Conservation (phyloP, 2,888 invertebrate genomes). For the Aquatica leii region DNA sequence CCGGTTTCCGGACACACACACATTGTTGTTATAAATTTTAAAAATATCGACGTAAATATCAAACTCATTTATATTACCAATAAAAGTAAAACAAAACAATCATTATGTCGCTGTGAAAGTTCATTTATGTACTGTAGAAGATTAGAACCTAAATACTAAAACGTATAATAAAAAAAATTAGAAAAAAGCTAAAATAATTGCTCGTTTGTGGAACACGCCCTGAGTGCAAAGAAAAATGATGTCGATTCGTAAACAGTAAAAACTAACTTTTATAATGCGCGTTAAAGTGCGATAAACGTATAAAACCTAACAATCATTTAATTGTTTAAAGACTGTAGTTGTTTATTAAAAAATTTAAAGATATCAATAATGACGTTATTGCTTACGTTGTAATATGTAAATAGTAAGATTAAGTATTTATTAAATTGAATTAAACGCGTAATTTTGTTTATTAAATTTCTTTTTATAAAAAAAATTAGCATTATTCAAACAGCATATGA, state of each 20-base stretch:
- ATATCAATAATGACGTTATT: neutral
- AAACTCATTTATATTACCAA: too few relatives aligned
- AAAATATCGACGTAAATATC: constrained; percentile 7
- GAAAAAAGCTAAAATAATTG: constrained; percentile 35
- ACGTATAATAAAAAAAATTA: constrained; percentile 24
- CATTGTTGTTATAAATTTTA: constrained; percentile 20
- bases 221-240: constrained; percentile 34
- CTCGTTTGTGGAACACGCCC: constrained; percentile 34
- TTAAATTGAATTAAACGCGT: neutral
- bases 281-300: neutral
- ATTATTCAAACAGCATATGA: constrained; percentile 36
- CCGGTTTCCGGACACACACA: constrained; percentile 29
- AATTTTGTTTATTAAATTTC: constrained; percentile 11
- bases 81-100: too few relatives aligned
- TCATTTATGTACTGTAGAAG: constrained; percentile 22
- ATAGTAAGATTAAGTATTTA: constrained; percentile 2
- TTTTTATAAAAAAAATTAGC: constrained; percentile 23
- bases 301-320: neutral
- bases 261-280: neutral
- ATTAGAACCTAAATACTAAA: constrained; percentile 30
- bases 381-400: too few relatives aligned
- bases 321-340: neutral
- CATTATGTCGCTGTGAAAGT: neutral
- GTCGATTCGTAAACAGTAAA: constrained; percentile 33
- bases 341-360: too few relatives aligned